phyloP scores from a whole-genome alignment of 2,113 vertebrate species.

The Sturnus vulgaris region DNA sequence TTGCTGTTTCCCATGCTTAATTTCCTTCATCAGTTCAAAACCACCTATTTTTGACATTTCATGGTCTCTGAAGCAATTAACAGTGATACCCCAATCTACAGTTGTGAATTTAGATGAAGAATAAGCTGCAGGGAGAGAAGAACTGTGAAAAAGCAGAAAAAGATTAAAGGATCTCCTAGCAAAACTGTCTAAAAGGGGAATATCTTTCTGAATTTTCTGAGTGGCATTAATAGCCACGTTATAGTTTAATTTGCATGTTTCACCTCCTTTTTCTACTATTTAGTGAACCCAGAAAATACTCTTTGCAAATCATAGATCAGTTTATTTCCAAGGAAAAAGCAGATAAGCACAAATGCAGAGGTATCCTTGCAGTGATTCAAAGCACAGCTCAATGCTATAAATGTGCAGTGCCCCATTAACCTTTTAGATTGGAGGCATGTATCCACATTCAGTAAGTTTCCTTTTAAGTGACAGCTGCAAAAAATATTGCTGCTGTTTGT shows the following conservation, averaged over 20 bases:
- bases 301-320: background rate
- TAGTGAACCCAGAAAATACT: background rate
- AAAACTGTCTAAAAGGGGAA: background rate
- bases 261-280: background rate
- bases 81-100: background rate
- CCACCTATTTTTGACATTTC: conserved; percentile 5
- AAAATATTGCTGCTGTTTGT: background rate
- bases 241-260: background rate
- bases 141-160: background rate
- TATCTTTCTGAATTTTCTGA: background rate
- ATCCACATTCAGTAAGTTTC: background rate
- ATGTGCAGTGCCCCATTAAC: background rate
- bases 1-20: conserved; percentile 8
- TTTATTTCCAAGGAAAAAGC: background rate
- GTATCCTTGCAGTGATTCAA: background rate
- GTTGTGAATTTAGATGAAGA: conserved; percentile 18
- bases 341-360: background rate
- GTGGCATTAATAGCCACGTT: background rate
- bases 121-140: background rate
- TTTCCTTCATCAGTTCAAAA: conserved; percentile 36
- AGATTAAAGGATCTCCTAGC: background rate
- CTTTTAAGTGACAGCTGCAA: background rate
- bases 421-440: background rate
- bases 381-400: background rate
- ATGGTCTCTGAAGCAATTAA: conserved; percentile 41